Conservation (phyloP, 2,797 vertebrate species). For the Typhlichthys subterraneus region DNA sequence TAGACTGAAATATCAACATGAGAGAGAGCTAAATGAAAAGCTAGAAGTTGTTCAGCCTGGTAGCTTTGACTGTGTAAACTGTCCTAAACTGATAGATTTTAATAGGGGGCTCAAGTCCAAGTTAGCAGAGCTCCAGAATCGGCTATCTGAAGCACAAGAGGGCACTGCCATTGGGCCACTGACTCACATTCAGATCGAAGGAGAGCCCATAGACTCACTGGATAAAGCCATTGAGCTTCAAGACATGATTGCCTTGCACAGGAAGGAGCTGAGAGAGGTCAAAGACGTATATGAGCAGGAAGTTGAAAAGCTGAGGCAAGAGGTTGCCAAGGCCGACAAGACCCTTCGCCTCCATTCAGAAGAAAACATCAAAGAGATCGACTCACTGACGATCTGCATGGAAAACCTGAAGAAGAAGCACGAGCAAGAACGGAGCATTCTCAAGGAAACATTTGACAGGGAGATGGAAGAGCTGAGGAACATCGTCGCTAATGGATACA, state of each 20-base stretch:
- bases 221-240: constrained; percentile 71
- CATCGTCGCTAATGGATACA: constrained; percentile 33
- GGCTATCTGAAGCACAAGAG: constrained; percentile 31
- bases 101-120: constrained; percentile 58
- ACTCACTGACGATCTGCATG: constrained; percentile 74
- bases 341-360: constrained; percentile 64
- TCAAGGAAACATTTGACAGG: constrained; percentile 60
- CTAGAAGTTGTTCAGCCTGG: constrained; percentile 23
- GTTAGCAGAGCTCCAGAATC: constrained; percentile 57
- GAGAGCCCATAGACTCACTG: constrained; percentile 67
- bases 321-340: constrained; percentile 64
- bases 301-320: constrained; percentile 65
- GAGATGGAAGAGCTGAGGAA: constrained; percentile 74
- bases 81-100: constrained; percentile 64
- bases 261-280: constrained; percentile 73
- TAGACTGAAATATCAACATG: constrained; percentile 57
- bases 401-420: constrained; percentile 79
- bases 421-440: constrained; percentile 57
- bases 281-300: constrained; percentile 72
- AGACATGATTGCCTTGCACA: constrained; percentile 70
- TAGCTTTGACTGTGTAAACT: constrained; percentile 57
- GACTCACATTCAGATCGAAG: constrained; percentile 66
- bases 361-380: constrained; percentile 76
- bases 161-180: constrained; percentile 27
- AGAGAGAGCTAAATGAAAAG: constrained; percentile 44